Evolutionary conservation across 92 coral and sea anemone genomes (phyloP), one percentile per base, ranked within the genome.

Genomic region (Bergia sp.): DNA sequence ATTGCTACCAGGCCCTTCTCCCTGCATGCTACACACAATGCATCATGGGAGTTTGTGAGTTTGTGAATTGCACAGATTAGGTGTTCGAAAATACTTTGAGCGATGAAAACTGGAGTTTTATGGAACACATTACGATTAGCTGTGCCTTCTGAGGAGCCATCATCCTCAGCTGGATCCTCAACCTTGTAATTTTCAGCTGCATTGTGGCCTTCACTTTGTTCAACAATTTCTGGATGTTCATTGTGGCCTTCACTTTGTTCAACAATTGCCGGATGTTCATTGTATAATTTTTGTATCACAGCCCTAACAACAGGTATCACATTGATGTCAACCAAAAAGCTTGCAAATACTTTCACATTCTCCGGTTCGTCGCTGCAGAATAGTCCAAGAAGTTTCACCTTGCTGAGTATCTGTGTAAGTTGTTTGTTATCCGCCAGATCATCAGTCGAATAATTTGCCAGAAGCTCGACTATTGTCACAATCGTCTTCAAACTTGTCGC

Each of bases 301-400:
- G 47, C 49, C 57, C 47, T 47, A 43, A 84, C 67, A 72, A 88
- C 78, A 13, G 38, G 61, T 29, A 90, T 58, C 38, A 73, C 93
- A 20, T 84, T 91, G 18, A 88, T 88, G 41, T 88, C 93, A 37
- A 91, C 79, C 55, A 91, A 42, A 11, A 91, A 88, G 77, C 90
- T 78, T 78, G 91, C 89, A 84, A 88, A 82, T 55, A 91, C 8
- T 9, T 57, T 42, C 76, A 77, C 86, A 38, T 91, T 91, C 77
- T 88, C 88, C 36, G 77, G 89, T 40, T 88, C 86, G 39, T 72
- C 66, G 77, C 87, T 23, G 37, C 87, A 69, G 87, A 84, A 49
- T 29, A 29, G 40, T 45, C 38, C 79, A 47, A 84, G 40, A 38
- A 44, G 64, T 5, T 69, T 84, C 55, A 84, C 87, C 7, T 50